These are phyloP conservation scores for Trimorus sp. DNA, from an alignment of 2,888 invertebrate species.

Conservation along the genomic window DNA sequence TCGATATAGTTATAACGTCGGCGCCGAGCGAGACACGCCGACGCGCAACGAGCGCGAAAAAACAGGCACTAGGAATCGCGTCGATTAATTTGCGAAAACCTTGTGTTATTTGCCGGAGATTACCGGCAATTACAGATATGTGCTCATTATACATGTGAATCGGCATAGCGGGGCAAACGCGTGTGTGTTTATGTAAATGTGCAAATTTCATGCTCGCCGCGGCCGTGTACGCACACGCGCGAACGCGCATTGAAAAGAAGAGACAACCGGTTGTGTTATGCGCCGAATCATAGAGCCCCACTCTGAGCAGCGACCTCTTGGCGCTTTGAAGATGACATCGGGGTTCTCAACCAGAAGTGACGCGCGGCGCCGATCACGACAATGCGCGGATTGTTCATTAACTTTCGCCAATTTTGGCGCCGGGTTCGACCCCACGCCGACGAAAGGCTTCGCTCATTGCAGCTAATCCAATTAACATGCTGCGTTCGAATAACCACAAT, in stretches of 20 bases:
- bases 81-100: constrained; percentile 58
- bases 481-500: constrained; percentile 32
- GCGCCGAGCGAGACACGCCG: neutral
- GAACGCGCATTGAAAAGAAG: constrained; percentile 75
- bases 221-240: constrained; percentile 67
- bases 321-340: constrained; percentile 77
- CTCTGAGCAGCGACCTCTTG: constrained; percentile 77
- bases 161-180: constrained; percentile 62
- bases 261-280: constrained; percentile 80
- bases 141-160: constrained; percentile 73
- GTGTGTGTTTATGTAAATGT: constrained; percentile 64
- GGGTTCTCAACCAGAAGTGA: constrained; percentile 74
- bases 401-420: neutral
- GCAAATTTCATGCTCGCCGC: constrained; percentile 62
- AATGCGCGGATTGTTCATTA: constrained; percentile 3
- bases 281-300: constrained; percentile 77
- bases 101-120: constrained; percentile 66
- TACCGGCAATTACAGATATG: constrained; percentile 72
- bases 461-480: constrained; percentile 58
- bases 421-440: too few species aligned
- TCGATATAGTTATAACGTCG: constrained; percentile 33
- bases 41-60: constrained; percentile 5
- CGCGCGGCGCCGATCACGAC: neutral
- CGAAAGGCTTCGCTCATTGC: constrained; percentile 30
- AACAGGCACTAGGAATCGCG: constrained; percentile 44